These are phyloP conservation scores for Anastrepha obliqua DNA, from an alignment of 1,140 invertebrate genomes.

Conservation along the genomic window DNA sequence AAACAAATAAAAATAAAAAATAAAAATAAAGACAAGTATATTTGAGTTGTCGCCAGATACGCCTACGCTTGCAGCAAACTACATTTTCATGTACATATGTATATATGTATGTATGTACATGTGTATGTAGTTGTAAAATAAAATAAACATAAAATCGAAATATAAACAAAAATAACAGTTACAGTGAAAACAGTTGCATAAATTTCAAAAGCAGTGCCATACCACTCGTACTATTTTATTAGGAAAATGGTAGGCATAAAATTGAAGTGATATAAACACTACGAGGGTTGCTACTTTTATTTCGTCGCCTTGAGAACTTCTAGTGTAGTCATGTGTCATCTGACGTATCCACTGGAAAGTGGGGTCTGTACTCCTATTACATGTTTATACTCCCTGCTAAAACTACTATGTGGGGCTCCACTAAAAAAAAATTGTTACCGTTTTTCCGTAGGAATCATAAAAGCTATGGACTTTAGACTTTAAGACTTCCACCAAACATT, in stretches of 20 bases:
- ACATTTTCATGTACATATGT: neutral
- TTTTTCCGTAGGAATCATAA: no score
- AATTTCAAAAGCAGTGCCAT: neutral
- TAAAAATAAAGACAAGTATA: neutral
- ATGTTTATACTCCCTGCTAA: no score
- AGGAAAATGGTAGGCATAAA: neutral
- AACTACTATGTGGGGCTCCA: no score
- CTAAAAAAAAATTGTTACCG: no score
- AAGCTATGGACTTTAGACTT: no score
- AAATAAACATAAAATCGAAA: neutral
- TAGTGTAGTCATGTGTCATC: no score
- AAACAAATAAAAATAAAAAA: no score
- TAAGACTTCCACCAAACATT: no score
- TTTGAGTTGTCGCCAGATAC: neutral
- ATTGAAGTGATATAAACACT: constrained; percentile 8
- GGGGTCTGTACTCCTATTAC: no score
- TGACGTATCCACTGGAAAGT: no score
- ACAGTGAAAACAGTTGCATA: neutral
- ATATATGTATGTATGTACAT: neutral
- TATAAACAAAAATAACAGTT: neutral
- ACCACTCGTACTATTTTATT: neutral
- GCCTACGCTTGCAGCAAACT: neutral
- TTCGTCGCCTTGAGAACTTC: no score
- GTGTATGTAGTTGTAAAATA: neutral
- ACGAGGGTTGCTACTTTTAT: neutral